Evolutionary conservation across 92 coral and sea anemone species (phyloP), one percentile per base, ranked within the genome.

Genomic region (Bergia puertoricense): DNA sequence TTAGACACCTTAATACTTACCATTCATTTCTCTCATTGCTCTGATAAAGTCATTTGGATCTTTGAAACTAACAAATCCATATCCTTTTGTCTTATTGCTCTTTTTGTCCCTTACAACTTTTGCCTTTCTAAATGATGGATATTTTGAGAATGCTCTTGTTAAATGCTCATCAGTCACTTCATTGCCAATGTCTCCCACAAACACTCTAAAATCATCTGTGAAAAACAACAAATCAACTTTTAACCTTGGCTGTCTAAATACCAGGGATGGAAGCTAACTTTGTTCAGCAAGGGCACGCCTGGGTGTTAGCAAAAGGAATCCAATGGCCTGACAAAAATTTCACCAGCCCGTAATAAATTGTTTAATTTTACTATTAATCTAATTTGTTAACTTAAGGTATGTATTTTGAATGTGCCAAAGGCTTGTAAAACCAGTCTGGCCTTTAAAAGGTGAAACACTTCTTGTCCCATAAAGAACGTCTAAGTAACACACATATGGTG

Each of bases 21-120:
- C 99, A 88, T 97, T 97, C 99, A 97, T 97, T 92, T 97, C 99
- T 79, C 98, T 90, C 99, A 97, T 97, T 45, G 99, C 99, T 92
- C 94, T 95, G 44, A 95, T 93, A 85, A 97, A 97, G 89, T 97
- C 99, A 81, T 88, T 93, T 23, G 99, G 98, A 87, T 97, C 99
- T 76, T 95, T 97, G 85, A 97, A 97, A 90, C 99, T 97, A 7
- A 97, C 93, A 94, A 97, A 97, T 8, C 99, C 99, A 90, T 89
- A 97, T 39, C 99, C 99, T 86, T 97, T 97, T 30, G 96, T 91
- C 81, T 97, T 97, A 73, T 92, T 97, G 50, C 93, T 96, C 89
- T 97, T 96, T 80, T 92, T 97, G 83, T 97, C 99, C 72, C 99
- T 91, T 4, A 97, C 93, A 89, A 97, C 94, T 89, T 97, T 97